phyloP scores from a whole-genome alignment of 2,797 vertebrate genomes.

The Phrynocephalus guinanensis region DNA sequence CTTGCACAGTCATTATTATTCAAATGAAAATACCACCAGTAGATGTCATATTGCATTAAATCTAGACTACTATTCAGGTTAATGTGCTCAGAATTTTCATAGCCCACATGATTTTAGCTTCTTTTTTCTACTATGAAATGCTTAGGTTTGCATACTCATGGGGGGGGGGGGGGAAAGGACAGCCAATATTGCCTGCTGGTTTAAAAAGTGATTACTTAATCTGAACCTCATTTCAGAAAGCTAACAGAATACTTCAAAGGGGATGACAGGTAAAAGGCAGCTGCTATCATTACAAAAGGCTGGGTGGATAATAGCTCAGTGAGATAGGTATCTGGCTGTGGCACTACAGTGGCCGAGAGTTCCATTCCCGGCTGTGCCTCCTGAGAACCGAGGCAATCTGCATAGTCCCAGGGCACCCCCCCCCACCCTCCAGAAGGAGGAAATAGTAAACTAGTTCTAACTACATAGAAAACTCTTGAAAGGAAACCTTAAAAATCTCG shows the following conservation, averaged over 20 bases:
- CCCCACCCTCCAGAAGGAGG: no score
- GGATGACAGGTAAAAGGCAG: background rate
- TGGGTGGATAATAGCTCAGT: background rate
- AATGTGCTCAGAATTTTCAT: background rate
- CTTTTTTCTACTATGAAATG: background rate
- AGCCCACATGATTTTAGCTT: constrained; percentile 12
- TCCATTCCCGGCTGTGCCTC: no score
- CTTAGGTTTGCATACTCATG: background rate
- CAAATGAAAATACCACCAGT: constrained; percentile 7
- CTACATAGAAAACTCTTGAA: background rate
- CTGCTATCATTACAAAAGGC: background rate
- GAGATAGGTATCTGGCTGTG: no score
- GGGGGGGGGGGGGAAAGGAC: constrained; percentile 36
- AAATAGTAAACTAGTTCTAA: no score
- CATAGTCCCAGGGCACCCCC: no score
- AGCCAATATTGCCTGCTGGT: background rate
- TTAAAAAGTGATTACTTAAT: constrained; percentile 3
- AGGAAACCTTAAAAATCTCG: background rate
- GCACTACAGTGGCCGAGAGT: no score
- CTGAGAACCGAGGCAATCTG: no score
- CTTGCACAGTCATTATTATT: constrained; percentile 39
- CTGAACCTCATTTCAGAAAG: background rate
- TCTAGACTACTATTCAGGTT: constrained; percentile 39
- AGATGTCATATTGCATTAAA: constrained; percentile 33
- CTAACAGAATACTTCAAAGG: background rate